These are phyloP conservation scores for Caranx ignobilis DNA, from an alignment of 2,113 vertebrate genomes.

Conservation along the genomic window DNA sequence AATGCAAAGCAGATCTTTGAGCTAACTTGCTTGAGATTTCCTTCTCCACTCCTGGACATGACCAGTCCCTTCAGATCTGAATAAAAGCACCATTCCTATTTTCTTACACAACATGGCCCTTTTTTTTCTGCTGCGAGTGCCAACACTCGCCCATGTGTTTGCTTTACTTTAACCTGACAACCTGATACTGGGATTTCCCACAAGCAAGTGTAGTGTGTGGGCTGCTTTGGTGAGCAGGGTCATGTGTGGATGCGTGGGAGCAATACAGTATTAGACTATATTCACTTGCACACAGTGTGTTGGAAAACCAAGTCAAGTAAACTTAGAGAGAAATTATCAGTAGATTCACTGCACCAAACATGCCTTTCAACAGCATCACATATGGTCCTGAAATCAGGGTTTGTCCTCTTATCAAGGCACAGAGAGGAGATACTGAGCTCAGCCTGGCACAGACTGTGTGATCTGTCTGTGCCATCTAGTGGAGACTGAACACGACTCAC, in stretches of 20 bases:
- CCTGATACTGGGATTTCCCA: slow-evolving; percentile 79
- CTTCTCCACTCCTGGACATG: background rate
- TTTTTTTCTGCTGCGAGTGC: slow-evolving; percentile 46
- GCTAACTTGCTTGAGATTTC: background rate
- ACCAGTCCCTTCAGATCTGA: slow-evolving; percentile 27
- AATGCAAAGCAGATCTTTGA: slow-evolving; percentile 7
- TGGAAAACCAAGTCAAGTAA: slow-evolving; percentile 9
- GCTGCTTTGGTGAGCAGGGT: slow-evolving; percentile 71
- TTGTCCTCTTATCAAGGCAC: background rate
- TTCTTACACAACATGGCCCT: slow-evolving; percentile 45
- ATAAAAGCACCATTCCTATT: slow-evolving; percentile 21
- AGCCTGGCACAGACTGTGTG: background rate
- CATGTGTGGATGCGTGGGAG: slow-evolving; percentile 79
- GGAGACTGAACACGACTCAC: slow-evolving; percentile 19
- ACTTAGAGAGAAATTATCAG: background rate
- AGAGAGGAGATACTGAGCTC: background rate
- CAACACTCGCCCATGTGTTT: slow-evolving; percentile 68
- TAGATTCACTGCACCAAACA: background rate
- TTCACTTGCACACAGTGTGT: slow-evolving; percentile 26
- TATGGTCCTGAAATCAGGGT: background rate
- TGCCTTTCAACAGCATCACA: background rate
- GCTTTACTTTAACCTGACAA: slow-evolving; percentile 71
- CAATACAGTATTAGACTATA: slow-evolving; percentile 62
- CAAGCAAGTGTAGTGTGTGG: slow-evolving; percentile 75
- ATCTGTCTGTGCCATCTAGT: slow-evolving; percentile 62